A percentile compares a stretch with the other conserved stretches of the same genome.
These are phyloP conservation scores for Danaus plexippus DNA, from an alignment of 1,140 invertebrate genomes.

Conservation along the genomic window DNA sequence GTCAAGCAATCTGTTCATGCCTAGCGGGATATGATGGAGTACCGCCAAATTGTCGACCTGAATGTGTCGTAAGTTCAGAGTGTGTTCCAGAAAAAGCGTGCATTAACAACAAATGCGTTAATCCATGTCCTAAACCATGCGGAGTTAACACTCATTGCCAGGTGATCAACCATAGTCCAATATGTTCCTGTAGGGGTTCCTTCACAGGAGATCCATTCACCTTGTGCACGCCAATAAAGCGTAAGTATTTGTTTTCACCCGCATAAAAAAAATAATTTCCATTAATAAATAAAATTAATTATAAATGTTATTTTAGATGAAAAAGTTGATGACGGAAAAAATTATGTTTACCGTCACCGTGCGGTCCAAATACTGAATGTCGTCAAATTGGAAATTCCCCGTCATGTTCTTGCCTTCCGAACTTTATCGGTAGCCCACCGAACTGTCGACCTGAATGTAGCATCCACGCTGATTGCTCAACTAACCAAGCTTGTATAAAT, in stretches of 20 bases:
- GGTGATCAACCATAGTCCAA: slow-evolving; percentile 78
- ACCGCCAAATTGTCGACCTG: slow-evolving; percentile 75
- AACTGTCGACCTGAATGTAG: slow-evolving; percentile 80
- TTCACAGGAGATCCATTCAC: slow-evolving; percentile 78
- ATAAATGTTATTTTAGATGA: slow-evolving; percentile 65
- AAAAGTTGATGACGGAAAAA: slow-evolving; percentile 31
- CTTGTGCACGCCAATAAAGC: slow-evolving; percentile 70
- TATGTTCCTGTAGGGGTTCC: slow-evolving; percentile 76
- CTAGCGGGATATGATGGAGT: slow-evolving; percentile 73
- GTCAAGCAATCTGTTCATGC: slow-evolving; percentile 77
- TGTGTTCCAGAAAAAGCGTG: slow-evolving; percentile 75
- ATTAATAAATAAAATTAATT: slow-evolving; percentile 53
- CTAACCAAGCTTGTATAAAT: slow-evolving; percentile 75
- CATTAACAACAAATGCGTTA: slow-evolving; percentile 74
- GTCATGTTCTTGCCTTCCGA: slow-evolving; percentile 76
- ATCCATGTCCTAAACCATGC: slow-evolving; percentile 77
- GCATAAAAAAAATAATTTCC: slow-evolving; percentile 2
- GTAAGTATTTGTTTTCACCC: slow-evolving; percentile 62
- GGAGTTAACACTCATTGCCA: slow-evolving; percentile 75
- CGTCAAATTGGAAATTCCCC: slow-evolving; percentile 73
- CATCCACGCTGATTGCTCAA: slow-evolving; percentile 77
- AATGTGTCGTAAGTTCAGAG: slow-evolving; percentile 76
- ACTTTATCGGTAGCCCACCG: slow-evolving; percentile 79
- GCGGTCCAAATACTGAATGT: slow-evolving; percentile 80
- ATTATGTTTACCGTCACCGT: slow-evolving; percentile 79